Evolutionary conservation across 2,797 vertebrate species (phyloP).

Genomic region (Hozukius guyotensis): DNA sequence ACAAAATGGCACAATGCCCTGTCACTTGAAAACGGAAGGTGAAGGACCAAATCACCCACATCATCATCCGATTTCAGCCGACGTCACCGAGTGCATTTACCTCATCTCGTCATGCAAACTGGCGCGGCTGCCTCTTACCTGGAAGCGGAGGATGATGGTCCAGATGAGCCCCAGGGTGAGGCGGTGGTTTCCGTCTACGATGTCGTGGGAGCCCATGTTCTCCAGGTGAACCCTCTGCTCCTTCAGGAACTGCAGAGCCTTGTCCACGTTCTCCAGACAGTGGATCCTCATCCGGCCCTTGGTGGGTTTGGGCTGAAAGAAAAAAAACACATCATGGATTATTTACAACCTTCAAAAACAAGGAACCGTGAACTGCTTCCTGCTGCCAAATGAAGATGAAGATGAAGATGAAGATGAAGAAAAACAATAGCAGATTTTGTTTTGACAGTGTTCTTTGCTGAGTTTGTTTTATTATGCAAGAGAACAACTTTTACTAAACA

Average conservation of each 20-base stretch:
- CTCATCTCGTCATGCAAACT: not conserved
- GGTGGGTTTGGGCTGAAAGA: constrained; percentile 78
- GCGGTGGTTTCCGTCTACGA: constrained; percentile 97
- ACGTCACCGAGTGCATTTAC: not conserved
- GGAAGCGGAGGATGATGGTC: constrained; percentile 98
- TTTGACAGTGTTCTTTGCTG: not conserved
- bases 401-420: not conserved
- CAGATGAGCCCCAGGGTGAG: constrained; percentile 96
- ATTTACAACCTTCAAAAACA: constrained; percentile 5
- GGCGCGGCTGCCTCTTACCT: constrained; percentile 55
- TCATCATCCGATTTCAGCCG: not conserved
- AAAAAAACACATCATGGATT: not conserved
- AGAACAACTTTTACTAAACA: not conserved
- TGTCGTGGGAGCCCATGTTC: constrained; percentile 99
- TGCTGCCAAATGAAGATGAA: not conserved
- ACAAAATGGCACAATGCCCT: not conserved
- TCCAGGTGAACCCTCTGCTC: constrained; percentile 97
- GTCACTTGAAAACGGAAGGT: not conserved
- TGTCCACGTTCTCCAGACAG: constrained; percentile 95
- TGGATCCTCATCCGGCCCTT: constrained; percentile 94
- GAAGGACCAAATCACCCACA: not conserved
- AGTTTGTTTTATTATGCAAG: not conserved
- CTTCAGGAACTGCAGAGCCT: constrained; percentile 97
- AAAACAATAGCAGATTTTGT: constrained; percentile 8
- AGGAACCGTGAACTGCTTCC: not conserved